Evolutionary conservation across 2,888 invertebrate genomes (phyloP), one percentile per base, ranked within the genome.

Genomic region (Microplitis deprimator): DNA sequence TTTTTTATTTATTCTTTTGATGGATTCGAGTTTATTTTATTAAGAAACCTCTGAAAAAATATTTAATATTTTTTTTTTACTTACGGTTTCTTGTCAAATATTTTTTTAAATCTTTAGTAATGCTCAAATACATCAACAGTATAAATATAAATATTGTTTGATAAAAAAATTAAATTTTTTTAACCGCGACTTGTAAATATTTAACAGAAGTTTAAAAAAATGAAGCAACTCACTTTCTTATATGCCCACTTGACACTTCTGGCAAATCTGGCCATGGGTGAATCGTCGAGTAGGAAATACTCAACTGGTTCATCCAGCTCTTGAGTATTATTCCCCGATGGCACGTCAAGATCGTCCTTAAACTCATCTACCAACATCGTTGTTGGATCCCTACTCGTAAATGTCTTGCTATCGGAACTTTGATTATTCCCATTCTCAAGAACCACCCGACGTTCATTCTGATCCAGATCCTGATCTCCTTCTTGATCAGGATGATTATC

Each of bases 211-310:
- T 59, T 59, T 59, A 29, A 29, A 17, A 7, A 64, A 50, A 40
- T 65, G 6, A 65, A 64, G 4, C 17, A 64, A 73, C 38, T 86
- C 80, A 88, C 88, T 84, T 87, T 87, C 81, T 87, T 85, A 81
- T 85, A 85, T 83, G 86, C 83, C 87, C 86, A 87, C 82, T 86
- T 87, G 84, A 84, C 81, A 83, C 85, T 84, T 6, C 85, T 82
- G 40, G 84, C 82, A 79, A 87, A 87, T 73, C 84, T 86, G 50
- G 84, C 87, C 85, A 86, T 84, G 69, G 87, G 87, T 77, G 85
- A 86, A 80, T 87, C 85, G 80, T 88, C 87, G 75, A 86, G 79
- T 76, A 87, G 84, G 80, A 84, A 87, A 79, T 85, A 85, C 81
- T 85, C 79, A 50, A 85, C 85, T 74, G 83, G 82, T 38, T 83